Evolutionary conservation across 2,888 invertebrate genomes (phyloP).

Genomic region (Hipparchia semele): DNA sequence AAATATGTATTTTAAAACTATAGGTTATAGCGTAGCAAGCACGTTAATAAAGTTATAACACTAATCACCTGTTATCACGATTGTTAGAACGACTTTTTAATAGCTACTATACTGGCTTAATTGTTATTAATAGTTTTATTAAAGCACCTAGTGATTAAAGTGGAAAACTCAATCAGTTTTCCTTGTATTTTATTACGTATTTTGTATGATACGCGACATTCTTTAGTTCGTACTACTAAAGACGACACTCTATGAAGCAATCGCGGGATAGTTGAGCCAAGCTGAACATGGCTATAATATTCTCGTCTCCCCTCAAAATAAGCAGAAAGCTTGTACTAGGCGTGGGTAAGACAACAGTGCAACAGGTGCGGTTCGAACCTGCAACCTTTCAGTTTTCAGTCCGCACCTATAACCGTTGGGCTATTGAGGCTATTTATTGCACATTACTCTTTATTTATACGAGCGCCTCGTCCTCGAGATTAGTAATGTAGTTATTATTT

Average conservation of each 20-base stretch:
- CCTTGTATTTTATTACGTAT: neutral
- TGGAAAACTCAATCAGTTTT: conserved; percentile 5
- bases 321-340: too few species aligned
- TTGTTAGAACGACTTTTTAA: conserved; percentile 1
- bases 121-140: conserved; percentile 2
- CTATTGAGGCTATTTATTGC: too few species aligned
- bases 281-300: too few species aligned
- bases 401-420: too few species aligned
- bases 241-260: too few species aligned
- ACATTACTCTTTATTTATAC: conserved; percentile 10
- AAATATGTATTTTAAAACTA: neutral
- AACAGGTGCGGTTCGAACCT: too few species aligned
- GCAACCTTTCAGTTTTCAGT: too few species aligned
- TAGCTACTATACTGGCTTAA: neutral
- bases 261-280: too few species aligned
- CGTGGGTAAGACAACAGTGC: too few species aligned
- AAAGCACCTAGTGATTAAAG: neutral
- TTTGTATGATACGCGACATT: neutral
- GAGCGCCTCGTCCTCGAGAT: too few species aligned
- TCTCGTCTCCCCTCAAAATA: too few species aligned
- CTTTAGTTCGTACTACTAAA: neutral
- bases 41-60: neutral
- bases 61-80: neutral
- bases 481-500: too few species aligned
- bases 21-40: neutral